Evolutionary conservation across 2,888 invertebrate species (phyloP), one percentile per base, ranked within the genome.

Genomic region (Fragum fragum): DNA sequence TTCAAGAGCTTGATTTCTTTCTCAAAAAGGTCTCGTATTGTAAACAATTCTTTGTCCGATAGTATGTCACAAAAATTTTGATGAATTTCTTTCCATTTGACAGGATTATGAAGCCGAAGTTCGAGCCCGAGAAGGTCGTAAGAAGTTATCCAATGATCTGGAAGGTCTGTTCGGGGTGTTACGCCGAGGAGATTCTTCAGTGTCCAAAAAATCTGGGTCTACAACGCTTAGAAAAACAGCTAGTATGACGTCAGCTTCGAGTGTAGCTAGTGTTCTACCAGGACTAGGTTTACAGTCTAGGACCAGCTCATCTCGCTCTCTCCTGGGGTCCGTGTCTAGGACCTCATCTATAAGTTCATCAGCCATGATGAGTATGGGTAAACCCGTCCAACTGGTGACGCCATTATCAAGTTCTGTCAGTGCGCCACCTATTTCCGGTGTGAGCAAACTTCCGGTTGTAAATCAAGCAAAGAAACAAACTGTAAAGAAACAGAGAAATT

Each of bases 131-230:
- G 55, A 85, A 73, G 63, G 55, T 21, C 71, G 55, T 28, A 78
- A 59, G 16, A 85, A 76, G 0, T 79, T 90, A 26, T 71, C 81
- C 42, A 86, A 85, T 23, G 91, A 91, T 59, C 78, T 93, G 5
- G 89, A 91, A 59, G 87, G 88, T 21, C 76, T 91, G 73, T 92
- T 93, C 75, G 89, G 88, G 11, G 85, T 88, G 11, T 85, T 92
- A 26, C 77, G 87, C 9, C 78, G 81, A 6, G 85, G 72, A 11
- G 87, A 81, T 61, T 85, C 86, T 1, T 69, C 83, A 18, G 71
- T 81, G n/a, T 83, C 83, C n/a, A 42, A 39, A 21, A 23, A 29
- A 47, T 61, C 61, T 16, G 53, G 61, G 9, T 57, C 76, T n/a
- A 18, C 61, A 7, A 2, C 26, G 7, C 63, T 42, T 14, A 32